Evolutionary conservation across 2,113 vertebrate genomes (phyloP), one percentile per base, ranked within the genome.

Genomic region (Myiopsitta monachus): DNA sequence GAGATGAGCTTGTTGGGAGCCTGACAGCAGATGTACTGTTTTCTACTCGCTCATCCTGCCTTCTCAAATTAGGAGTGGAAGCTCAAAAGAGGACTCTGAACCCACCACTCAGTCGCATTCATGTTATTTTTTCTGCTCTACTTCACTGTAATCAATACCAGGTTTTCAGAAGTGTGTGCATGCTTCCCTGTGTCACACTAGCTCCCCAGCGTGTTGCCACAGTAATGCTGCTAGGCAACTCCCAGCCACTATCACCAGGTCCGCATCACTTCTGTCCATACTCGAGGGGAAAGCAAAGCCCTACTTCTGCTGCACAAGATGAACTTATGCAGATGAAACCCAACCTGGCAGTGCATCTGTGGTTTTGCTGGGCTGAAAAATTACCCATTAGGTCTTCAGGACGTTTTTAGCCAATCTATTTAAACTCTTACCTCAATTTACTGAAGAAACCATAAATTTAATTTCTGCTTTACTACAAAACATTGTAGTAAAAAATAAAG

Each of bases 151-250:
- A 33, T 6, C 2, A 4, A 41, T 3, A 28, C 18, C 28, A 57
- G 51, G 36, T 84, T 77, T 74, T 70, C 91, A 90, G 78, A 41
- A 47, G 66, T 44, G 49, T 3, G 24, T 23, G 49, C 38, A 63
- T 31, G 87, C 62, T 46, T 36, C 41, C 72, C 80, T 88, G 63
- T 73, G 69, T 63, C 28, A 28, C 51, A 23, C 14, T 72, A 69
- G 70, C 77, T 43, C 69, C 62, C 79, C 54, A 24, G 46, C 1
- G 17, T 16, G 78, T 2, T 46, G 55, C 82, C 11, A 36, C 69
- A 72, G 79, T 3, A 61, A 55, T 23, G 87, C 96, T 97, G 95
- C 92, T 80, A 92, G 77, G 95, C 95, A 96, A 95, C 91, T 59
- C 75, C 62, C 24, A 4, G 74, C 81, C 44, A 4, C 55, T 19